Percentiles rank a stretch among this genome's conserved stretches.
These are phyloP conservation scores for Crypturellus tataupa DNA, from an alignment of 2,797 vertebrate genomes.

Conservation along the genomic window DNA sequence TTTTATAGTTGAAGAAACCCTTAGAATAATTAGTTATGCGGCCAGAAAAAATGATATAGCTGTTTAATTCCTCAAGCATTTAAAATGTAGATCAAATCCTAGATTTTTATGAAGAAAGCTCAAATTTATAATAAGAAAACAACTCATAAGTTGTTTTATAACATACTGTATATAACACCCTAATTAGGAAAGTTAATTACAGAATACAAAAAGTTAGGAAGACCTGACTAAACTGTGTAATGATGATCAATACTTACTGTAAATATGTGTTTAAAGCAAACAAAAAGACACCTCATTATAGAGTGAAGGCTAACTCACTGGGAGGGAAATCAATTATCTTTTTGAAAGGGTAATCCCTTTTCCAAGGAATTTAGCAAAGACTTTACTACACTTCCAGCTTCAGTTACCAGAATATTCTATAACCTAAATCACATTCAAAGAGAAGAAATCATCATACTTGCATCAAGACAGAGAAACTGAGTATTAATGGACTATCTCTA, in stretches of 20 bases:
- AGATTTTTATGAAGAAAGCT: neutral
- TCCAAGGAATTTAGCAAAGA: neutral
- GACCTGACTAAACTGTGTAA: neutral
- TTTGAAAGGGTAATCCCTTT: neutral
- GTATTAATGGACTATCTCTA: neutral
- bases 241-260: neutral
- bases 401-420: neutral
- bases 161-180: neutral
- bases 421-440: neutral
- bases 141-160: neutral
- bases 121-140: constrained; percentile 20
- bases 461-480: neutral
- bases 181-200: constrained; percentile 20
- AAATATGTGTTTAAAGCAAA: constrained; percentile 3
- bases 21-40: neutral
- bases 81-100: neutral
- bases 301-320: neutral
- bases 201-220: neutral
- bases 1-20: neutral
- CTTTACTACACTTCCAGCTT: neutral
- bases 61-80: neutral
- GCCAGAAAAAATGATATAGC: neutral
- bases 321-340: neutral
- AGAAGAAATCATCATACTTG: neutral
- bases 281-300: neutral